Evolutionary conservation across 2,888 invertebrate genomes (phyloP), one percentile per base, ranked within the genome.

Genomic region (Malthinus seriepunctatus): DNA sequence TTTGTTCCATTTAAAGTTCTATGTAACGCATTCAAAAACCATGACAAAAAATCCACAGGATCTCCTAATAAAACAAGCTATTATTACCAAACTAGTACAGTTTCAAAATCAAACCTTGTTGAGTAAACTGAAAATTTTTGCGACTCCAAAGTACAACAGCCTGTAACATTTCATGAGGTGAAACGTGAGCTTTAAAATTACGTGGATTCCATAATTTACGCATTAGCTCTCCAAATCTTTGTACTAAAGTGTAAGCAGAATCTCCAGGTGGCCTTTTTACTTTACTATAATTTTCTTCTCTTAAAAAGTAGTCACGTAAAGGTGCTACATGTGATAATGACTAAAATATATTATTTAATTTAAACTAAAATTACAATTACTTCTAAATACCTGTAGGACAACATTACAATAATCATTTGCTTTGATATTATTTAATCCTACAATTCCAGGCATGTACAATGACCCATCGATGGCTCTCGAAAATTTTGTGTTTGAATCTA

Each of bases 341-440:
- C 91, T 98, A 78, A 49, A 81, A 81, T 65, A 58, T 15, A 14
- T 10, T 11, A 50, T 39, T 32, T 61, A 56, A 52, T 56, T 55
- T 34, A 39, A 47, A 38, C 8, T 5, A 50, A 44, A 51, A 47
- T 32, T 35, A 32, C 23, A 23, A 23, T 23, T 23, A 23, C 23
- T 23, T 10, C 39, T 38, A 64, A 73, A 78, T 79, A 93, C 94
- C 85, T 95, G 95, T 53, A 99, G 82, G 54, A 99, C 93, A 46
- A 98, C 99, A 81, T 99, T 99, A 77, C 98, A 98, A 76, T 99
- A 99, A 79, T 99, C 99, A 80, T 99, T 99, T 3, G 97, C 97
- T 81, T 99, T 99, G 69, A 99, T 99, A 77, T 99, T 99, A 76
- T 99, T 99, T 47, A 99, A 83, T 0, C 97, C 97, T 12, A 99